phyloP scores from a whole-genome alignment of 2,888 invertebrate species.

The Lasioglossum villosulum region DNA sequence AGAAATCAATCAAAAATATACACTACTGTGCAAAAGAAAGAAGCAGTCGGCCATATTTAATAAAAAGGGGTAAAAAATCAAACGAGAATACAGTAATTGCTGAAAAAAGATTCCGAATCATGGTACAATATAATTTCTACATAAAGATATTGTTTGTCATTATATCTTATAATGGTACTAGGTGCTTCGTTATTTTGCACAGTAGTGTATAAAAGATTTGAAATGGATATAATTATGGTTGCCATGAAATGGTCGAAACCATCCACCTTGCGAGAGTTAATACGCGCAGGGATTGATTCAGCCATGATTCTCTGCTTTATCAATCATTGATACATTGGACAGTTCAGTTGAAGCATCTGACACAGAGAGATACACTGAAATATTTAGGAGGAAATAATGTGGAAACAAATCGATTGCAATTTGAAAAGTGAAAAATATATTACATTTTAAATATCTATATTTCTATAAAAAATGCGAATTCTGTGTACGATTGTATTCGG shows the following conservation, averaged over 20 bases:
- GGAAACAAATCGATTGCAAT: neutral
- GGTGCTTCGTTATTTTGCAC: no score
- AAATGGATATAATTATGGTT: neutral
- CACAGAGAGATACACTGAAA: neutral
- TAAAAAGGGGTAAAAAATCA: no score
- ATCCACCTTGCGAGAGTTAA: neutral
- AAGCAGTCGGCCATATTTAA: no score
- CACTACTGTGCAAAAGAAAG: no score
- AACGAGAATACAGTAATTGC: no score
- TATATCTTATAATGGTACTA: no score
- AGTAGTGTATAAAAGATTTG: neutral
- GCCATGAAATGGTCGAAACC: neutral
- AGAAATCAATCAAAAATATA: no score
- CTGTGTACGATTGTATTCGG: neutral
- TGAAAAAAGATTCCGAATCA: no score
- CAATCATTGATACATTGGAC: neutral
- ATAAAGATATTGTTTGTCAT: no score
- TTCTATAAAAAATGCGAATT: neutral
- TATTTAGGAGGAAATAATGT: neutral
- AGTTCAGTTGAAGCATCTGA: neutral
- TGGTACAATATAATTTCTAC: no score
- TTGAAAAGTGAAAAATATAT: no score
- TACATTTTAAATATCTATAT: neutral
- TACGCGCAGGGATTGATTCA: neutral
- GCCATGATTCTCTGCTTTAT: neutral